phyloP scores from a whole-genome alignment of 2,888 invertebrate genomes.

The Lycocerus yunnanus region DNA sequence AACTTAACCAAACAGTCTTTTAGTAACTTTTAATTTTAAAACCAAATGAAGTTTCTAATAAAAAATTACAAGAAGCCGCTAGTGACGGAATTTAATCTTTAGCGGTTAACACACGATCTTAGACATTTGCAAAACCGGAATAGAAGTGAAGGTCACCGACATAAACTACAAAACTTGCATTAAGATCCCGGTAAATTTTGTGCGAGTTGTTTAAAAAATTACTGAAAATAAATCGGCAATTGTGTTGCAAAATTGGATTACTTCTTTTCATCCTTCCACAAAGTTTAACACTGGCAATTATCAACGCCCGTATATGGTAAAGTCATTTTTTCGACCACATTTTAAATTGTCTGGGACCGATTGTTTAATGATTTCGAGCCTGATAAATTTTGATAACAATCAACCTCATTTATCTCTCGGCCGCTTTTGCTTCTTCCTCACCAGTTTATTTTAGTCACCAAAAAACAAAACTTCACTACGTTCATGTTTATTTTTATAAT shows the following conservation, averaged over 20 bases:
- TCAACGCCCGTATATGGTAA: constrained; percentile 22
- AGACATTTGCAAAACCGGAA: constrained; percentile 32
- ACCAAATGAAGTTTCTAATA: constrained; percentile 16
- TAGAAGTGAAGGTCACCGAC: constrained; percentile 30
- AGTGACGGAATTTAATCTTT: constrained; percentile 26
- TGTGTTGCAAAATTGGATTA: constrained; percentile 11
- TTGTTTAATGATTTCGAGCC: constrained; percentile 12
- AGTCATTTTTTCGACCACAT: constrained; percentile 22
- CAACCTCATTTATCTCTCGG: not conserved
- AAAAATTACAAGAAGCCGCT: constrained; percentile 22
- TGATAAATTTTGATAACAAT: not conserved
- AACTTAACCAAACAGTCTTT: constrained; percentile 22
- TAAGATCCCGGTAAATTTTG: constrained; percentile 25
- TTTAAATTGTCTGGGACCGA: constrained; percentile 17
- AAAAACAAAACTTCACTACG: not conserved
- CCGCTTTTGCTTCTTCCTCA: not conserved
- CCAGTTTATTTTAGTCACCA: not conserved
- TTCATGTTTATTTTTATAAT: not conserved
- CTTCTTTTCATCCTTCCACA: constrained; percentile 10
- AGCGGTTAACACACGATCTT: constrained; percentile 31
- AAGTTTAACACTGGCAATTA: constrained; percentile 19
- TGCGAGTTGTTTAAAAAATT: not conserved
- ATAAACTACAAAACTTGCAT: constrained; percentile 25
- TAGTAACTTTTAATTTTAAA: constrained; percentile 1
- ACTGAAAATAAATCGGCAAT: constrained; percentile 5